phyloP scores from a whole-genome alignment of 2,113 vertebrate species.

The Poicephalus meyeri region DNA sequence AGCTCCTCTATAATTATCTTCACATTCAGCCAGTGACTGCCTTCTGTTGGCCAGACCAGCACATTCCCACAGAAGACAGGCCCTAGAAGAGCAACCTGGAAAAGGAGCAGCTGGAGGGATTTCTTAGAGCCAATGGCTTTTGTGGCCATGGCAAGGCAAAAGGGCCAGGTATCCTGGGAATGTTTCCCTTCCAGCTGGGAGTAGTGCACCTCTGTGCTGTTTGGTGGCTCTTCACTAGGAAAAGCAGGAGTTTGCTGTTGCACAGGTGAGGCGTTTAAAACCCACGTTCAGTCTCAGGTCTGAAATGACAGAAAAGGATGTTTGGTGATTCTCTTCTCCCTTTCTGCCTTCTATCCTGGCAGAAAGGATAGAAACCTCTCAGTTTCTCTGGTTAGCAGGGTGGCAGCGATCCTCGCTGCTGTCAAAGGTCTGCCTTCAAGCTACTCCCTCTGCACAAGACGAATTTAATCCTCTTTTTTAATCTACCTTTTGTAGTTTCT shows the following conservation, averaged over 20 bases:
- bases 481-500: background rate
- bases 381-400: background rate
- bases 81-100: slow-evolving; percentile 54
- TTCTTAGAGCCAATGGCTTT: background rate
- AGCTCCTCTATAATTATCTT: slow-evolving; percentile 73
- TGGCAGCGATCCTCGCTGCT: background rate
- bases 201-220: background rate
- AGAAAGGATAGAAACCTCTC: background rate
- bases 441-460: background rate
- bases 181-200: background rate
- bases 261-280: background rate
- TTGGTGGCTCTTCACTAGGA: background rate
- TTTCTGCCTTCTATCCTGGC: background rate
- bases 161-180: background rate
- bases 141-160: background rate
- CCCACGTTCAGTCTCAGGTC: background rate
- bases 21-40: slow-evolving; percentile 84
- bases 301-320: slow-evolving; percentile 25
- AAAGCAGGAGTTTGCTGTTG: background rate
- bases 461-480: background rate
- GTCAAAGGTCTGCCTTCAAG: background rate
- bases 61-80: slow-evolving; percentile 71
- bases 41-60: slow-evolving; percentile 79
- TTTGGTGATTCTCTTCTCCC: background rate
- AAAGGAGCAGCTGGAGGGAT: slow-evolving; percentile 50